Percentiles rank a stretch among this genome's conserved stretches.
These are phyloP conservation scores for Serilophus lunatus DNA, from an alignment of 2,113 vertebrate genomes.

Conservation along the genomic window DNA sequence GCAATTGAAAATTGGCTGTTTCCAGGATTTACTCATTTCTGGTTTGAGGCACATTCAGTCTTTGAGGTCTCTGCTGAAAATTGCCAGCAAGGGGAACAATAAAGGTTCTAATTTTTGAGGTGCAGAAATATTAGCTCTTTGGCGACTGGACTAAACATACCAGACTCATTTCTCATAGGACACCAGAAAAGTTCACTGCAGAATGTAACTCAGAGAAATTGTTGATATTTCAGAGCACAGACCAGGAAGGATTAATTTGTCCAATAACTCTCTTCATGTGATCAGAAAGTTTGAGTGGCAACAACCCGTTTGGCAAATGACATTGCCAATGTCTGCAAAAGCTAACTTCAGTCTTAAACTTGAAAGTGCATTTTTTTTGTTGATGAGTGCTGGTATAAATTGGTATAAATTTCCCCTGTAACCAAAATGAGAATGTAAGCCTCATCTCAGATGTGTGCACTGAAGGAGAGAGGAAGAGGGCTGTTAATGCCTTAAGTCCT, in stretches of 20 bases:
- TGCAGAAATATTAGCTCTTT: conserved; percentile 1
- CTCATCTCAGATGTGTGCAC: not conserved
- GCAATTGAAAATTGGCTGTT: not conserved
- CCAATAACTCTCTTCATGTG: not conserved
- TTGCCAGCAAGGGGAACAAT: not conserved
- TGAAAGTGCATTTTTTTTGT: not conserved
- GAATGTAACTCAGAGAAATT: not conserved
- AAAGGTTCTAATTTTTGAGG: conserved; percentile 24
- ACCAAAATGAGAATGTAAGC: not conserved
- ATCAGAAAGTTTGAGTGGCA: conserved; percentile 14
- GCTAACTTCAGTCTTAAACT: not conserved
- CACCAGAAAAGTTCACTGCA: not conserved
- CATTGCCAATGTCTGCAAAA: not conserved
- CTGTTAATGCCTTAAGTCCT: not conserved
- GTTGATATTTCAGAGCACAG: conserved; percentile 24
- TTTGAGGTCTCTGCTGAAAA: conserved; percentile 1
- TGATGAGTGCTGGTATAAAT: not conserved
- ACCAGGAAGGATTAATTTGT: conserved; percentile 42
- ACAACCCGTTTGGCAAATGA: not conserved
- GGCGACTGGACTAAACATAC: conserved; percentile 15
- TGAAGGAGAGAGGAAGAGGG: not conserved
- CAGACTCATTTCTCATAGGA: conserved; percentile 45
- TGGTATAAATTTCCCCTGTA: not conserved
- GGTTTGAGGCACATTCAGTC: not conserved
- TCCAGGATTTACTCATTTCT: not conserved